These are phyloP conservation scores for Drosophila arizonae DNA, from an alignment of 1,140 invertebrate genomes.

Conservation along the genomic window DNA sequence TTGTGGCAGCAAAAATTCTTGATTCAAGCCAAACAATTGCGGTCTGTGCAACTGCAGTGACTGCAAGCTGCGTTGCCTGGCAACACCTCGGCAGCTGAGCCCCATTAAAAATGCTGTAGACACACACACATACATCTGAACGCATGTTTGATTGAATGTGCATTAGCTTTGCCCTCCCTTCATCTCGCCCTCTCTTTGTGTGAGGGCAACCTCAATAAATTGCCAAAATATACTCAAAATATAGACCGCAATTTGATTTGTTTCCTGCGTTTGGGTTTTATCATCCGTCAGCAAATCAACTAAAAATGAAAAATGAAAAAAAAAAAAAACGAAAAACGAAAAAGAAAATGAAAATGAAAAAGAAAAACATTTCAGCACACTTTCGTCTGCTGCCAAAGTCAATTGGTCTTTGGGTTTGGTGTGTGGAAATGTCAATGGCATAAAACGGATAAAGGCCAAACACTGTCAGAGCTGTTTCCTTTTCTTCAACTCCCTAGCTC, in stretches of 20 bases:
- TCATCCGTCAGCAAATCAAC: conserved; percentile 47
- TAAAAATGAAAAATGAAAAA: conserved; percentile 49
- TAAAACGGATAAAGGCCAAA: conserved; percentile 68
- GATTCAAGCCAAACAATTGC: conserved; percentile 24
- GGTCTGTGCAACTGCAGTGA: conserved; percentile 3
- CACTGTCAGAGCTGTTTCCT: conserved; percentile 3
- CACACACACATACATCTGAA: background rate
- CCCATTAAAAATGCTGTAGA: conserved; percentile 4
- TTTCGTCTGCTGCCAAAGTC: conserved; percentile 40
- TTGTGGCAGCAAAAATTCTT: conserved; percentile 14
- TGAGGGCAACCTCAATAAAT: conserved; percentile 3
- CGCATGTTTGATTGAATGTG: conserved; percentile 29
- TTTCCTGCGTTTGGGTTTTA: conserved; percentile 29
- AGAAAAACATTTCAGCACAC: conserved; percentile 30
- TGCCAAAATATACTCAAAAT: conserved; percentile 32
- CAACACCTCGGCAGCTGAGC: conserved; percentile 21
- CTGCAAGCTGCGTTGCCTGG: conserved; percentile 3
- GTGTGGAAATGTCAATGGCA: conserved; percentile 70
- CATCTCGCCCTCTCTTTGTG: background rate
- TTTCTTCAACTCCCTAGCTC: background rate
- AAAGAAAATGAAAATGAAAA: conserved; percentile 41
- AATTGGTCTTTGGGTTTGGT: conserved; percentile 69
- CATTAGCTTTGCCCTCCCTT: background rate
- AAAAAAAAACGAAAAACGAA: background rate
- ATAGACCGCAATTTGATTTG: conserved; percentile 45